Conservation (phyloP, 2,113 vertebrate species). For the Apeltes quadracus region DNA sequence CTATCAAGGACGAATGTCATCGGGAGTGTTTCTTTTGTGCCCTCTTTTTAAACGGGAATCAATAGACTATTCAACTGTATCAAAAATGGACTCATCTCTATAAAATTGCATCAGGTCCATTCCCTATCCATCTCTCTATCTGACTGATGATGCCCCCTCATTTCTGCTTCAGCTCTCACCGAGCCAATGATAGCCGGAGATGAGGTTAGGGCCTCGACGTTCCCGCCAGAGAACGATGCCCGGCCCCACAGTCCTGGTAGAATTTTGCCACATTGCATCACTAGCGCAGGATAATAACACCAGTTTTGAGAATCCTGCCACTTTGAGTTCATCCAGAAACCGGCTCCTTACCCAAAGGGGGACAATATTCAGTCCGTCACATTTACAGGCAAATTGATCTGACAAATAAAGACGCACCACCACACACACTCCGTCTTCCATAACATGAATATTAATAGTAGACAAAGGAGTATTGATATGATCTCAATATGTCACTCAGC, state of each 20-base stretch:
- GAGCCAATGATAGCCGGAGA: constrained; percentile 45
- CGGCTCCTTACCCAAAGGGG: constrained; percentile 5
- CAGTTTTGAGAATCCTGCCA: constrained; percentile 43
- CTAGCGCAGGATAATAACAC: constrained; percentile 42
- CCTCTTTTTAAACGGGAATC: not conserved
- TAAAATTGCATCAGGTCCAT: not conserved
- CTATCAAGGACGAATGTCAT: no score
- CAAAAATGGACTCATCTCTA: not conserved
- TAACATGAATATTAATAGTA: constrained; percentile 60
- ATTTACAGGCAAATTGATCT: constrained; percentile 50
- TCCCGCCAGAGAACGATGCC: constrained; percentile 16
- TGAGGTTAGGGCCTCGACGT: constrained; percentile 38
- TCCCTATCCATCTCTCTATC: not conserved
- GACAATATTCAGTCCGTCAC: constrained; percentile 23
- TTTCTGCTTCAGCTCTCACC: constrained; percentile 16
- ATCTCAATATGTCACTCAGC: constrained; percentile 54
- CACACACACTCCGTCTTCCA: constrained; percentile 15
- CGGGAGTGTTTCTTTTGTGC: no score
- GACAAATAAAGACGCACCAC: constrained; percentile 44
- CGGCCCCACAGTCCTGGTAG: constrained; percentile 13
- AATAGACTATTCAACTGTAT: not conserved
- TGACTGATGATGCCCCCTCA: not conserved
- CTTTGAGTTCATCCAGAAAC: constrained; percentile 3
- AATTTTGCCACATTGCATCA: constrained; percentile 43
- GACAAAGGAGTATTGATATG: constrained; percentile 50